phyloP scores from a whole-genome alignment of 2,113 vertebrate genomes.

The Phylloscopus trochilus region DNA sequence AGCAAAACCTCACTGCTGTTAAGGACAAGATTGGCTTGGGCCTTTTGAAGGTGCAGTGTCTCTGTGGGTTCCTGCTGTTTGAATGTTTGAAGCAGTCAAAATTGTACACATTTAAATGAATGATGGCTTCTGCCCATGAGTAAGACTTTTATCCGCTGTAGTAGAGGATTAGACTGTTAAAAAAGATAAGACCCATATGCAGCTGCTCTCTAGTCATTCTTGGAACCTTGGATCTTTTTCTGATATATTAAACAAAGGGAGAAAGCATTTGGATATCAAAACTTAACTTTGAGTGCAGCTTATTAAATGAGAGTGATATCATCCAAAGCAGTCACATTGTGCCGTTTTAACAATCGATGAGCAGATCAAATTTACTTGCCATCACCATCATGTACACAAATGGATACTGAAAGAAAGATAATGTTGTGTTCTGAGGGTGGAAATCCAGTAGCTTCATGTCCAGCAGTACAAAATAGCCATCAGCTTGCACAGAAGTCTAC shows the following conservation, averaged over 20 bases:
- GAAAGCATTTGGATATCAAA: background rate
- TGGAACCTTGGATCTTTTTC: background rate
- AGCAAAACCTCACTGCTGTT: background rate
- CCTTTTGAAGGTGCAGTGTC: background rate
- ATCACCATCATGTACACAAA: background rate
- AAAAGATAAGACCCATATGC: background rate
- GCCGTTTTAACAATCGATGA: background rate
- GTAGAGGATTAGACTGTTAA: background rate
- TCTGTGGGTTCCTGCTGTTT: background rate
- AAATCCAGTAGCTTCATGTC: background rate
- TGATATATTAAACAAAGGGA: background rate
- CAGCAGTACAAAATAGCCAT: background rate
- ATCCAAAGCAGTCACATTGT: background rate
- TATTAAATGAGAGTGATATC: background rate
- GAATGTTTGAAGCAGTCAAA: background rate
- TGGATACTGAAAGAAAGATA: fast-evolving
- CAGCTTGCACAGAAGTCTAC: background rate
- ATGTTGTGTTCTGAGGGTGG: background rate
- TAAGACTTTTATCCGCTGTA: background rate
- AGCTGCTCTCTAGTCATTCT: background rate
- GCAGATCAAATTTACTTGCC: background rate
- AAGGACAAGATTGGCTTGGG: background rate
- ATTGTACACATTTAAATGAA: background rate
- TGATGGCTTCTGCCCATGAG: background rate
- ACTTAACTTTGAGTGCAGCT: background rate